Conservation (phyloP, 2,113 vertebrate genomes). For the Oplegnathus fasciatus region DNA sequence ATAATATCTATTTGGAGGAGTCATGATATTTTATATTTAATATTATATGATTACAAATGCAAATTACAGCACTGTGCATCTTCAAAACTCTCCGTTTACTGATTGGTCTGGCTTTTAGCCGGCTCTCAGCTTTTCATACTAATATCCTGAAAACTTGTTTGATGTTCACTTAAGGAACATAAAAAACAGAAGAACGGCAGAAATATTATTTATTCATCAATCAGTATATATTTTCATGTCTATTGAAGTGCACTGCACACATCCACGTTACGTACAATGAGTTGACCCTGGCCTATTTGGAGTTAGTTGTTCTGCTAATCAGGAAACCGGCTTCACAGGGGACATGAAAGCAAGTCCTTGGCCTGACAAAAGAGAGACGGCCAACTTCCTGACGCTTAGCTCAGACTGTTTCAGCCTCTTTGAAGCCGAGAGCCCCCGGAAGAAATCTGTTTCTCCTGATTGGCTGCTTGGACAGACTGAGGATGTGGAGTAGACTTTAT, state of each 20-base stretch:
- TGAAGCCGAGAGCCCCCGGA: constrained; percentile 62
- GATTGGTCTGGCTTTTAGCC: background rate
- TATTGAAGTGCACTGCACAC: background rate
- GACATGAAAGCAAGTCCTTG: constrained; percentile 65
- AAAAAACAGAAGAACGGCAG: background rate
- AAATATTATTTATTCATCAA: background rate
- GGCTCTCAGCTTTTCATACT: background rate
- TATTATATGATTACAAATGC: background rate
- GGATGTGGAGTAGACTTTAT: constrained; percentile 59
- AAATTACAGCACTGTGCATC: background rate
- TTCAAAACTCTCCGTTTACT: background rate
- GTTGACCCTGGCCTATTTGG: constrained; percentile 11
- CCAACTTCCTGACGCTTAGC: constrained; percentile 64
- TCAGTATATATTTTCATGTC: background rate
- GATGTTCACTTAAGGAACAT: background rate
- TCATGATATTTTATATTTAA: background rate
- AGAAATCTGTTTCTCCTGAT: constrained; percentile 58
- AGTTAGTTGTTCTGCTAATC: constrained; percentile 47
- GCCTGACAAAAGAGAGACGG: constrained; percentile 61
- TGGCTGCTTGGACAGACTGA: constrained; percentile 47
- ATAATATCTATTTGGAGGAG: background rate
- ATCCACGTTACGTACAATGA: background rate
- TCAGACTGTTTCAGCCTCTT: constrained; percentile 50
- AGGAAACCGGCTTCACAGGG: constrained; percentile 65
- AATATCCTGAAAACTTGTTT: constrained; percentile 10